Conservation (phyloP, 2,888 invertebrate genomes). For the Agelastica alni region DNA sequence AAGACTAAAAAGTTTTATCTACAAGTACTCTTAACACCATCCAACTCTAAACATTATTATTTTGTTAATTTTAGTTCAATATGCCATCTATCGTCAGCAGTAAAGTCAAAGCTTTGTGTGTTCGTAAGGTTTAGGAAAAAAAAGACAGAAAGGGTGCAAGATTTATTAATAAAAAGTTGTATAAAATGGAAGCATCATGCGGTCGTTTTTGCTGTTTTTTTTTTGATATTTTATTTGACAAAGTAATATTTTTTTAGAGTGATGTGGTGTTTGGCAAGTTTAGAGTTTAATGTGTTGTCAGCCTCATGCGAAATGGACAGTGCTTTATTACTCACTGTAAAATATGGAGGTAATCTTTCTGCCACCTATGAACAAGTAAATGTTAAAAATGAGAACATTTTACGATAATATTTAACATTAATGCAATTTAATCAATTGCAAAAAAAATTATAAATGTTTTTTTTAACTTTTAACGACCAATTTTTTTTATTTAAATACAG, state of each 20-base stretch:
- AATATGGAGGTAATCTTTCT: constrained; percentile 40
- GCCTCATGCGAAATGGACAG: constrained; percentile 23
- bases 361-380: constrained; percentile 37
- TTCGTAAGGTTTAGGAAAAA: constrained; percentile 1
- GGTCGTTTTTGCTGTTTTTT: not conserved
- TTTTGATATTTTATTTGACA: not conserved
- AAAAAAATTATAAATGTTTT: too few species aligned
- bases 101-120: too few species aligned
- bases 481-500: too few species aligned
- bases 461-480: too few species aligned
- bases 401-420: too few species aligned
- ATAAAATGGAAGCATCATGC: constrained; percentile 28
- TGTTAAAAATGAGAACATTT: too few species aligned
- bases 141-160: not conserved
- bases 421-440: too few species aligned
- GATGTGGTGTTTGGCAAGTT: constrained; percentile 25
- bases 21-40: too few species aligned
- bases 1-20: too few species aligned
- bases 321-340: constrained; percentile 40
- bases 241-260: constrained; percentile 1
- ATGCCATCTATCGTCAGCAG: too few species aligned
- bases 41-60: too few species aligned
- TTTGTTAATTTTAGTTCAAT: too few species aligned
- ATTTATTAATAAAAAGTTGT: constrained; percentile 26
- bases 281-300: constrained; percentile 14